Evolutionary conservation across 1,140 invertebrate species (phyloP), one percentile per base, ranked within the genome.

Genomic region (Ooceraea biroi): DNA sequence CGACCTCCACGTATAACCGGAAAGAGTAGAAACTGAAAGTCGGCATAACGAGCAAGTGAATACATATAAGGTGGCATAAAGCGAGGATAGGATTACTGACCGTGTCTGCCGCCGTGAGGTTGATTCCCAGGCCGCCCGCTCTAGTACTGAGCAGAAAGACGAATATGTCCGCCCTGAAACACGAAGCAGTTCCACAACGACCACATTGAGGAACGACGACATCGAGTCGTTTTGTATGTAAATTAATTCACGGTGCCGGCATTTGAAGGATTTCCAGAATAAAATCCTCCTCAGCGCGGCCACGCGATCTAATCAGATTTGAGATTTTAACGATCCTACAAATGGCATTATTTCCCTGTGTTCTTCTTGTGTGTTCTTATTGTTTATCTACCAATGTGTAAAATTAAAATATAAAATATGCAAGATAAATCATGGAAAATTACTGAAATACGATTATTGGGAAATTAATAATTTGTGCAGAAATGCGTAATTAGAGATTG

Each of bases 31-130:
- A 74, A 61, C 10, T 2, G 10, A 66, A 77, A 77, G 3, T 76
- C n/a, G 3, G 27, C 8, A 14, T 77, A 14, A 65, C 14, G 41
- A 19, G 25, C 44, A 52, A 60, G 4, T 36, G 72, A 87, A 82
- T 73, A 80, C 52, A 57, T 87, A 74, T 76, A 82, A 84, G 44
- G 27, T 52, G 57, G 14, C 44, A 74, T 72, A 69, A 87, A 41
- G 50, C 41, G 48, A 50, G 72, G 65, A 83, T 86, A 85, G 80
- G 69, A 88, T 77, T 90, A 93, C 93, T 61, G 86, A 98, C 99
- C 91, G 99, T 99, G 94, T 99, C 99, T 19, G 99, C 99, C 14
- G 99, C 99, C 4, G 99, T 99, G 65, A 99, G 95, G 95, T 99
- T 99, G 91, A 99, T 99, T 84, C 99, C 99, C 48, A 99, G 95